Percentiles rank a stretch among this genome's conserved stretches.
Conservation (phyloP, 1,140 invertebrate species). For the Nasonia longicornis region DNA sequence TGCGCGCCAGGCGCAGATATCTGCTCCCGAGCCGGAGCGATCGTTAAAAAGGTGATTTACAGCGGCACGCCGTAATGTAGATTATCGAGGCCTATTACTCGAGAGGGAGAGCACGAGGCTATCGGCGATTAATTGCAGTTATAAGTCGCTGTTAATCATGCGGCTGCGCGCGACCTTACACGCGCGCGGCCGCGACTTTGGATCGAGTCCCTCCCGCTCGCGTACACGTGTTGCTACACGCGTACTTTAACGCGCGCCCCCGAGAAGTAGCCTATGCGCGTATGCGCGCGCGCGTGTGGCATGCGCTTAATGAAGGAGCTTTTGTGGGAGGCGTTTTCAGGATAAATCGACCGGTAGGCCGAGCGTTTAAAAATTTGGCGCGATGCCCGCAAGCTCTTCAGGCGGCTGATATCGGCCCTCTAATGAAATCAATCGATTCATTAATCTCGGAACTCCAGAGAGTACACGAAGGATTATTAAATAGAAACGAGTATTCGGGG, state of each 20-base stretch:
- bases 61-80: slow-evolving; percentile 41
- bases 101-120: neutral
- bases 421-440: slow-evolving; percentile 18
- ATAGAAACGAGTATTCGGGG: neutral
- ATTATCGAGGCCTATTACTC: slow-evolving; percentile 48
- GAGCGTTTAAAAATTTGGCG: neutral
- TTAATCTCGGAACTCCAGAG: neutral
- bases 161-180: neutral
- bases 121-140: slow-evolving; percentile 52
- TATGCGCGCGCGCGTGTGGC: neutral
- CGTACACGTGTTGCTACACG: neutral
- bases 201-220: neutral
- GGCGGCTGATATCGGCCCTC: neutral
- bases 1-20: neutral
- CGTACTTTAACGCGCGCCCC: neutral
- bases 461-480: neutral
- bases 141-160: slow-evolving; percentile 46
- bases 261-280: neutral
- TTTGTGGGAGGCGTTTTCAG: neutral
- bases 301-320: neutral
- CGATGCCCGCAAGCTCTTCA: too few species aligned
- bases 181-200: neutral
- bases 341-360: neutral
- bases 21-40: neutral
- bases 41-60: slow-evolving; percentile 45